Evolutionary conservation across 1,140 invertebrate species (phyloP), one percentile per base, ranked within the genome.

Genomic region (Ganaspis sp.): DNA sequence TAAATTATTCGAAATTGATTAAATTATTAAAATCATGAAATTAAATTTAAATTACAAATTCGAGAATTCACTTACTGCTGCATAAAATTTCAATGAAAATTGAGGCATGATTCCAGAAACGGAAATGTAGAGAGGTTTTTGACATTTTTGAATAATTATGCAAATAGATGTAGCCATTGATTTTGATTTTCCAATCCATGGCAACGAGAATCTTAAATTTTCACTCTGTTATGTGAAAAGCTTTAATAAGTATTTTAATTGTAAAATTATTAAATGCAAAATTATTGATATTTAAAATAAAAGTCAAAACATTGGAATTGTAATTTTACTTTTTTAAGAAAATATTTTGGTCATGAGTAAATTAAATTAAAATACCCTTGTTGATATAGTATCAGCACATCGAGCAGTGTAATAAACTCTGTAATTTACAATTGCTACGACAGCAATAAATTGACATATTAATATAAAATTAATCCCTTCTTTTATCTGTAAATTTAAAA

Each of bases 91-190:
- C 15, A 64, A 29, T 2, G 58, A n/a, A 29, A 64, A 64, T 64
- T 64, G 23, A 64, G 58, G 58, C 58, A 64, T 64, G n/a, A 64
- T 64, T 5, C 58, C 58, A n/a, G 23, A 64, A 29, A 64, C 58
- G 3, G 26, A 64, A n/a, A 64, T 64, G 23, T 29, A 64, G 6
- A 26, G 26, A 64, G 58, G 58, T 17, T 64, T 64, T n/a, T 64
- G 58, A 15, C 58, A 64, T 64, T 26, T 64, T 64, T 64, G 58
- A n/a, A 64, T 64, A 29, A 64, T 64, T 29, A 64, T n/a, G 12
- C 26, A 64, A 15, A 64, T 64, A 29, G 23, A 29, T 29, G 23
- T 12, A n/a, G 58, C 23, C 23, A 29, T 64, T 64, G 11, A 5
- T 34, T 4, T 12, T 64, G 58, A 64, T 15, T n/a, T 64, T 64